Base-by-base conservation (phyloP, 1,140 invertebrate genomes). In the Drosophila navojoa region DNA sequence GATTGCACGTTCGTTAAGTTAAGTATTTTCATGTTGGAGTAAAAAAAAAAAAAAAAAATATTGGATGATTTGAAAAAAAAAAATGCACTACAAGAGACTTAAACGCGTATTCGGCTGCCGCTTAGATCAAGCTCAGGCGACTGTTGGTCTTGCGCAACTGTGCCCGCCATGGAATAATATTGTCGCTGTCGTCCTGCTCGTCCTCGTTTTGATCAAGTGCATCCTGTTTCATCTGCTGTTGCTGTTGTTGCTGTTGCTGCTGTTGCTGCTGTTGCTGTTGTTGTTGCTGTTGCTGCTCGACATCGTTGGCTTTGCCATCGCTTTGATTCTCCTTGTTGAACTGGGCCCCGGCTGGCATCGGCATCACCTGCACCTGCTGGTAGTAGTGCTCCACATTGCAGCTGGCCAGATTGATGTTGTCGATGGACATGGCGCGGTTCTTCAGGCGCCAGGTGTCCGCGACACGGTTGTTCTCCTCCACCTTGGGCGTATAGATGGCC, bases 121-220 rank as follows among this genome's bases (percentile, higher is more conserved):
- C 16, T 66, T 57, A 76, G 57, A 77, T 90, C 62, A 92, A 74
- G 77, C 91, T 92, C 25, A 92, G 81, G 47, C 91, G 85, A 92
- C 96, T 97, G 91, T 97, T 97, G 3, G 97, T 98, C 93, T 98
- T 98, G 78, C 96, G 94, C 42, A 98, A 93, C 89, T 97, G 96
- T 15, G 96, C 96, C 85, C 96, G 94, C 97, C 97, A 98, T 0
- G 97, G 97, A 42, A 97, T 97, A 52, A 97, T 97, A 90, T 96
- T 93, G 73, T 93, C 89, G 70, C 94, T 93, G 45, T 96, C 95
- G 78, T 94, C 93, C 35, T 92, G 89, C 22, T 94, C 93, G 25
- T 93, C 92, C 71, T 94, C 79, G 69, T 60, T 52, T 4, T 57
- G 61, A 27, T 86, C 71, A 6, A 57, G 22, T 2, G 38, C 35